Evolutionary conservation across 2,113 vertebrate genomes (phyloP).

Genomic region (Melozone crissalis): DNA sequence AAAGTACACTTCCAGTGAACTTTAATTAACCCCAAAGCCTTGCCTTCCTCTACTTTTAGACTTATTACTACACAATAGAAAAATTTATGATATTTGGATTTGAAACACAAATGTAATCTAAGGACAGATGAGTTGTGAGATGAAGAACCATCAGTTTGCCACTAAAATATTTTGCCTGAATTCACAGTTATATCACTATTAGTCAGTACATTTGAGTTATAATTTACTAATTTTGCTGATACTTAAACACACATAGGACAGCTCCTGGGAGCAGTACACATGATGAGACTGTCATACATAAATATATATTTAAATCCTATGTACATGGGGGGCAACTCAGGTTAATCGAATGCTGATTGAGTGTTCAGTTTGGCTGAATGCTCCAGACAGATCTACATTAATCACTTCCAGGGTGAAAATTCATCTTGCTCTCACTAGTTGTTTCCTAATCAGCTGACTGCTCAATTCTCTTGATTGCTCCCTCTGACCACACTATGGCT

Average conservation of each 20-base stretch:
- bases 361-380: background rate
- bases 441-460: slow-evolving; percentile 4
- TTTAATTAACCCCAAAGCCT: slow-evolving; percentile 41
- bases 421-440: background rate
- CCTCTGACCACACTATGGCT: background rate
- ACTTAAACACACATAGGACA: background rate
- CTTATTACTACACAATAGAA: background rate
- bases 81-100: background rate
- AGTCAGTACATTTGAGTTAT: background rate
- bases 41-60: background rate
- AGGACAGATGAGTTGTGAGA: background rate
- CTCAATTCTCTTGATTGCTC: slow-evolving; percentile 35
- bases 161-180: background rate
- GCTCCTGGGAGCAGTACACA: background rate
- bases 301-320: background rate
- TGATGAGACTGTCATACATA: background rate
- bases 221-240: background rate
- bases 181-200: background rate
- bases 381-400: background rate
- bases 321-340: background rate
- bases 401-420: slow-evolving; percentile 26
- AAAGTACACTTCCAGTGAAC: background rate
- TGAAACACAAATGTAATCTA: background rate
- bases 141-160: background rate
- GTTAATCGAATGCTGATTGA: background rate